phyloP scores from a whole-genome alignment of 2,113 vertebrate species.

The Nymphicus hollandicus region DNA sequence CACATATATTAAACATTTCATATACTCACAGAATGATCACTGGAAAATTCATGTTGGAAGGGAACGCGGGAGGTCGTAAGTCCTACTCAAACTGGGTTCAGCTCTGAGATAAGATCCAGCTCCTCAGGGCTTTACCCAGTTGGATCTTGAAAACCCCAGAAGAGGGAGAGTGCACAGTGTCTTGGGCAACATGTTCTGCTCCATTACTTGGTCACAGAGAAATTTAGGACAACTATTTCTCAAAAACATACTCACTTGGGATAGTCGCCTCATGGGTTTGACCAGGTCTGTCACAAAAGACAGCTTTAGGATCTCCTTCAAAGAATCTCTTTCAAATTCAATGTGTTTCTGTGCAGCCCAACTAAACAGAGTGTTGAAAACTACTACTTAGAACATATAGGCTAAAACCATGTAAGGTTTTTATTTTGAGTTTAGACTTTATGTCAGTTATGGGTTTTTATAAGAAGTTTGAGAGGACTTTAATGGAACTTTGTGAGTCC shows the following conservation, averaged over 20 bases:
- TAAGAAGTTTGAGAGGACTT: neutral
- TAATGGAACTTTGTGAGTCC: neutral
- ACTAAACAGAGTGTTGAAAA: neutral
- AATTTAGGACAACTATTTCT: neutral
- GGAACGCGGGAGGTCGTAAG: neutral
- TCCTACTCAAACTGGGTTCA: neutral
- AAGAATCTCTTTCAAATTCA: neutral
- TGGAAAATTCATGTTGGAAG: neutral
- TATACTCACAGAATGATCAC: neutral
- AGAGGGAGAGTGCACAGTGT: neutral
- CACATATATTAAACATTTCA: neutral
- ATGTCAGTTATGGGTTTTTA: neutral
- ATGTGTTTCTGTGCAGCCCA: neutral
- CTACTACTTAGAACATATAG: neutral
- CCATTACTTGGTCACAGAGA: neutral
- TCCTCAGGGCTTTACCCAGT: neutral
- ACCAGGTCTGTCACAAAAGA: neutral
- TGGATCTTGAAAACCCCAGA: neutral
- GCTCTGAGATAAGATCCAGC: neutral
- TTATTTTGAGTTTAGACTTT: neutral
- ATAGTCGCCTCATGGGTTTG: neutral
- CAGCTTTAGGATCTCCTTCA: neutral
- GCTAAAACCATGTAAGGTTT: neutral
- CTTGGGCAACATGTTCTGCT: neutral
- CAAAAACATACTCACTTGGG: neutral